These are phyloP conservation scores for Incurvaria masculella DNA, from an alignment of 2,888 invertebrate species.

Conservation along the genomic window DNA sequence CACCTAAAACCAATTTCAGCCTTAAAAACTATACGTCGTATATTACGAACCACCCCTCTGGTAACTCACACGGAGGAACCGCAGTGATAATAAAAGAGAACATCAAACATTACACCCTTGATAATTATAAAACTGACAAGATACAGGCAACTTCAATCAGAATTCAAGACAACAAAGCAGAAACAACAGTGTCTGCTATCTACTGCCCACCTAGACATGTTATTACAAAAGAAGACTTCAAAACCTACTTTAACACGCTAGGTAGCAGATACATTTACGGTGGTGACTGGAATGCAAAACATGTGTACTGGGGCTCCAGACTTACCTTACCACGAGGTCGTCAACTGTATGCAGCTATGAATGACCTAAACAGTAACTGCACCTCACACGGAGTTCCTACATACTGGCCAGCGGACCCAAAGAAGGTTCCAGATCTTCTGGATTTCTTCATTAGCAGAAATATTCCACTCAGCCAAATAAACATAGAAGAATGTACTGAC, in stretches of 20 bases:
- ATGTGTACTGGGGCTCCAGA: constrained; percentile 1
- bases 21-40: not conserved
- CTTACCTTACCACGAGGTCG: not conserved
- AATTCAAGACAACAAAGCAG: not conserved
- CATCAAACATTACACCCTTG: not conserved
- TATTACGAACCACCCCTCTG: not conserved
- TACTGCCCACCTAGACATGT: constrained; percentile 2
- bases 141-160: not conserved
- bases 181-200: not conserved
- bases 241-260: not conserved
- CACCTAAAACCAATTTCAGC: not conserved
- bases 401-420: not conserved
- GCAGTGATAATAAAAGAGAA: not conserved
- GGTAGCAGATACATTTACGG: not conserved
- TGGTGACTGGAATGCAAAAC: constrained; percentile 3
- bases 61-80: not conserved
- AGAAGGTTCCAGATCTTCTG: not conserved
- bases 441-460: not conserved
- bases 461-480: no score
- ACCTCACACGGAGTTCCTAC: not conserved
- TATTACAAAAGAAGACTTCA: not conserved
- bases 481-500: no score
- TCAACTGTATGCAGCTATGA: not conserved
- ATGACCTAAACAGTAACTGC: not conserved
- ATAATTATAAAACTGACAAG: not conserved